Conservation (phyloP, 2,888 invertebrate species). For the Atrina japonica region DNA sequence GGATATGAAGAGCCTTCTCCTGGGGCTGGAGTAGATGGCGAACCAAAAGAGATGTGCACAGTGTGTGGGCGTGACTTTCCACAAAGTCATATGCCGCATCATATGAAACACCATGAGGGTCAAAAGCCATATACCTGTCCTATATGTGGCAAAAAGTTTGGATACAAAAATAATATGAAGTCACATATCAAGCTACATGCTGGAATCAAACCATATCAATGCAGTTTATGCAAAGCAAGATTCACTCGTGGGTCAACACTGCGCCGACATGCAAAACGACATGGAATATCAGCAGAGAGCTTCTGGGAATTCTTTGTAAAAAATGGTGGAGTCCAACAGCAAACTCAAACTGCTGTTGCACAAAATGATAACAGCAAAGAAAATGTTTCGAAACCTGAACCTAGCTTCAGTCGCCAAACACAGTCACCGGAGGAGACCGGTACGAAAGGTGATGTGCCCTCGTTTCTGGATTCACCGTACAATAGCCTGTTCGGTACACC, state of each 20-base stretch:
- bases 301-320: slow-evolving; percentile 71
- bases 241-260: slow-evolving; percentile 76
- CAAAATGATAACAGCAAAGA: slow-evolving; percentile 3
- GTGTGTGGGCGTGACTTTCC: slow-evolving; percentile 72
- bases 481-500: slow-evolving; percentile 34
- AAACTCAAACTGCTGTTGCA: neutral
- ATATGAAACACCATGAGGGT: slow-evolving; percentile 71
- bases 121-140: slow-evolving; percentile 76
- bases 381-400: slow-evolving; percentile 15
- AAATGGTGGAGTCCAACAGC: slow-evolving; percentile 37
- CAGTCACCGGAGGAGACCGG: slow-evolving; percentile 44
- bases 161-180: slow-evolving; percentile 77
- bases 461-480: slow-evolving; percentile 34
- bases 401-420: slow-evolving; percentile 31
- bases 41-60: slow-evolving; percentile 70
- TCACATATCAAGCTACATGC: slow-evolving; percentile 75
- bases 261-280: slow-evolving; percentile 71
- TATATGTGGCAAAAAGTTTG: slow-evolving; percentile 73
- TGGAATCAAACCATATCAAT: slow-evolving; percentile 75
- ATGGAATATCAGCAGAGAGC: slow-evolving; percentile 68
- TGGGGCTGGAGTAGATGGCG: slow-evolving; percentile 28
- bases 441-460: slow-evolving; percentile 21
- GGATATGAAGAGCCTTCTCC: slow-evolving; percentile 21
- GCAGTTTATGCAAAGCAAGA: slow-evolving; percentile 73
- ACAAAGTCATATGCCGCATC: slow-evolving; percentile 71